These are phyloP conservation scores for Melanotaenia nigrans DNA, from an alignment of 2,797 vertebrate genomes.

Conservation along the genomic window DNA sequence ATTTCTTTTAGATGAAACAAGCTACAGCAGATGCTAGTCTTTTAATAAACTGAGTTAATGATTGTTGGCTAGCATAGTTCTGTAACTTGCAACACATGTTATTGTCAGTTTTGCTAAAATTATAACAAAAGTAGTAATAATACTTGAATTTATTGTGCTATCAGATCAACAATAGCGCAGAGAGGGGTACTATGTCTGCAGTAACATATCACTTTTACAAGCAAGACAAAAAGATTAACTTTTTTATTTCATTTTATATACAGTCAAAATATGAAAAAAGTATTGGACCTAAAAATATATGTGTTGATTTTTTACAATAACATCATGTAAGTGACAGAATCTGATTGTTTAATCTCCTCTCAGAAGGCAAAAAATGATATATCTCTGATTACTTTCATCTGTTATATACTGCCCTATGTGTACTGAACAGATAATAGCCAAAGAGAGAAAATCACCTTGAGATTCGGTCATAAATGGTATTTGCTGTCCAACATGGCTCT, in stretches of 20 bases:
- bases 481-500: slow-evolving; percentile 45
- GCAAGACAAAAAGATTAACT: neutral
- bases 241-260: too few species aligned
- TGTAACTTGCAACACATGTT: neutral
- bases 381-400: neutral
- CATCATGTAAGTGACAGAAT: neutral
- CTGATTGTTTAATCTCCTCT: neutral
- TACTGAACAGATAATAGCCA: slow-evolving; percentile 32
- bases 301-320: too few species aligned
- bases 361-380: neutral
- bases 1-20: neutral
- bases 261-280: too few species aligned
- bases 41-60: neutral
- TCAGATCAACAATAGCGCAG: neutral
- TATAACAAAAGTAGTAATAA: neutral
- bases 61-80: neutral
- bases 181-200: too few species aligned
- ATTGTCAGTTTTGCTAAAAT: neutral
- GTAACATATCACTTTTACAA: neutral
- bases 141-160: neutral
- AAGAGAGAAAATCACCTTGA: slow-evolving; percentile 34
- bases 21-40: neutral
- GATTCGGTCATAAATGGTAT: slow-evolving; percentile 44
- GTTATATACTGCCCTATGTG: neutral
- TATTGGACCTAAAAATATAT: too few species aligned